Percentiles rank a stretch among this genome's conserved stretches.
Conservation (phyloP, 1,140 invertebrate species). For the Cotesia chilonis region DNA sequence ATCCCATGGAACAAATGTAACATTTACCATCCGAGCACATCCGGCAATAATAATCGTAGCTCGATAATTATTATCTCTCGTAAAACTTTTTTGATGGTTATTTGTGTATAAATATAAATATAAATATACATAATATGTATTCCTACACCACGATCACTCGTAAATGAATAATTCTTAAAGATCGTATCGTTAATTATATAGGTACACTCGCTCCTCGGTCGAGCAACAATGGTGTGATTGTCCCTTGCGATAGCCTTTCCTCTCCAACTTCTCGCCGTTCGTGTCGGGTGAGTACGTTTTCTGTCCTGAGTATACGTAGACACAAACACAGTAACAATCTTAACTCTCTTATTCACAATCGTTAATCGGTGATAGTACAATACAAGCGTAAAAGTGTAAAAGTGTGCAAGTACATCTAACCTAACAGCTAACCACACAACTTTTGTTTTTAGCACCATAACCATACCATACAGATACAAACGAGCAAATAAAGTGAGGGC, state of each 20-base stretch:
- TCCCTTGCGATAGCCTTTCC: constrained; percentile 51
- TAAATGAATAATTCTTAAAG: constrained; percentile 55
- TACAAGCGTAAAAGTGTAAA: no score
- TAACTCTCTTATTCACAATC: background rate
- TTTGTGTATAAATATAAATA: no score
- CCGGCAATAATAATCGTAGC: background rate
- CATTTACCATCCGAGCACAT: background rate
- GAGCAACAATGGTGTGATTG: constrained; percentile 58
- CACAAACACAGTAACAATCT: constrained; percentile 2
- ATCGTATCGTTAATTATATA: constrained; percentile 59
- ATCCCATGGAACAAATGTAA: no score
- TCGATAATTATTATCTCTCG: constrained; percentile 12
- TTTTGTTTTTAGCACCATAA: no score
- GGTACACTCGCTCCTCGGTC: constrained; percentile 42
- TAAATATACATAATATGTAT: background rate
- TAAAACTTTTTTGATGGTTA: constrained; percentile 32
- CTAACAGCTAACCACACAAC: no score
- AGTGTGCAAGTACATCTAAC: no score
- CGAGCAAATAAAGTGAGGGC: background rate
- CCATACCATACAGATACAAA: background rate
- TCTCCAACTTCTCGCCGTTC: constrained; percentile 44
- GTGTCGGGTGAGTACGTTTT: constrained; percentile 22
- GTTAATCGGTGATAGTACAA: no score
- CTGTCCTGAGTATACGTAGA: constrained; percentile 1
- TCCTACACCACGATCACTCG: constrained; percentile 36